Evolutionary conservation across 2,888 invertebrate genomes (phyloP), one percentile per base, ranked within the genome.

Genomic region (Congeria kusceri): DNA sequence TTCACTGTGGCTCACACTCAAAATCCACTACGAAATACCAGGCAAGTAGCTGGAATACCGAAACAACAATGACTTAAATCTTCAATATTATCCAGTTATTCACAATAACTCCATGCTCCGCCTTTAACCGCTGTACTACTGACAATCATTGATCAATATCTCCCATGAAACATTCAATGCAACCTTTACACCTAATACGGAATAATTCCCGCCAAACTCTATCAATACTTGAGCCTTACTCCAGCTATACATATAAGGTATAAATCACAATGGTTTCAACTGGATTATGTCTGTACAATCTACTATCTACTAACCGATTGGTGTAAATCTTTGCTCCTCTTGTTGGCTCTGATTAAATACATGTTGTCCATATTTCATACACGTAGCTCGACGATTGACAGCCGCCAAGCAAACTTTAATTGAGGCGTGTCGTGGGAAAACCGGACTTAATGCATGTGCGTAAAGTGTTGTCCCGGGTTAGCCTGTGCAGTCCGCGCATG

Each of bases 1-100:
- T 15, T 39, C 39, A 13, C 74, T 83, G 83, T 74, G 77, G 79
- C 74, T 83, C 80, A 75, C 83, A 65, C 71, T 39, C 62, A 65
- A 56, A 39, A 39, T 39, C 39, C 39, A 39, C 39, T 39, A 39
- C 39, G 39, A 39, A 32, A 32, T 13, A 39, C 39, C 53, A 53
- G 53, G 4, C 20, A 20, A 53, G 9, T 53, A 15, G 39, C 39
- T 53, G 53, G 53, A 20, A 53, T 18, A 53, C 25, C 11, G 53
- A 25, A 23, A 53, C 9, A 53, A 53, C 25, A 25, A 25, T 53
- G 20, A 20, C 53, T 53, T 25, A 53, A 20, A 53, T 5, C 25
- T 53, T 53, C 25, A 53, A 5, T 5, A 53, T 25, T 53, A 53
- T 25, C 53, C 53, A 20, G 25, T 20, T 23, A 53, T 23, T 53